Evolutionary conservation across 2,113 vertebrate genomes (phyloP).

Genomic region (Scartelaos histophorus): DNA sequence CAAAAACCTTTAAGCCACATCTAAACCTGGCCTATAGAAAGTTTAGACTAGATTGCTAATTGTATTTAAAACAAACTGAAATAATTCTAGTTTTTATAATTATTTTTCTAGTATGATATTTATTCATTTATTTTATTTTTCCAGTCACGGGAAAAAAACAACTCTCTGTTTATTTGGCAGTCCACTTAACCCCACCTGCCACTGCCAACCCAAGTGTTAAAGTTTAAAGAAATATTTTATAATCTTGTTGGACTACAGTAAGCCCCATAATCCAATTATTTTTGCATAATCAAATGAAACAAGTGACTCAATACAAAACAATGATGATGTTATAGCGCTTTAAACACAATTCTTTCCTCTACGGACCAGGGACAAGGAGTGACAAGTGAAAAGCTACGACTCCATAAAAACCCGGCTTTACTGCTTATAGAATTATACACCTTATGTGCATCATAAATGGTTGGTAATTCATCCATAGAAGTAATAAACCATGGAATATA

Average conservation of each 20-base stretch:
- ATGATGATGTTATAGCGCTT: slow-evolving; percentile 23
- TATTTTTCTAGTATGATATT: too few relatives aligned
- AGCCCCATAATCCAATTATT: background rate
- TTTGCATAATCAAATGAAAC: slow-evolving; percentile 12
- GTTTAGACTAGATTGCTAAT: too few relatives aligned
- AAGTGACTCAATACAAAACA: slow-evolving; percentile 44
- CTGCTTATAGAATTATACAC: slow-evolving; percentile 74
- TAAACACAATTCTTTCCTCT: slow-evolving; percentile 42
- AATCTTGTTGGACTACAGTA: background rate
- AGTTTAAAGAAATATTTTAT: background rate
- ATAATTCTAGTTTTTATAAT: background rate
- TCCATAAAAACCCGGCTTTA: slow-evolving; percentile 72
- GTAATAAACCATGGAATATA: slow-evolving; percentile 75
- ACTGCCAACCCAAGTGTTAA: background rate
- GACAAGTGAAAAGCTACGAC: slow-evolving; percentile 49
- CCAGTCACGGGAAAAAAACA: too few relatives aligned
- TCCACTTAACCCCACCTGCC: background rate
- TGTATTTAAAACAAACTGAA: too few relatives aligned
- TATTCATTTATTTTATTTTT: too few relatives aligned
- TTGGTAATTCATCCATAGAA: slow-evolving; percentile 67
- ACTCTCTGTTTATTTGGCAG: background rate
- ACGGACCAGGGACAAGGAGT: slow-evolving; percentile 22
- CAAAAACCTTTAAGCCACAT: too few relatives aligned
- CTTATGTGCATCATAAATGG: slow-evolving; percentile 77
- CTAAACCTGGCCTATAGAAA: too few relatives aligned